Percentiles rank a stretch among this genome's conserved stretches.
Conservation (phyloP, 2,113 vertebrate genomes). For the Oplegnathus fasciatus region DNA sequence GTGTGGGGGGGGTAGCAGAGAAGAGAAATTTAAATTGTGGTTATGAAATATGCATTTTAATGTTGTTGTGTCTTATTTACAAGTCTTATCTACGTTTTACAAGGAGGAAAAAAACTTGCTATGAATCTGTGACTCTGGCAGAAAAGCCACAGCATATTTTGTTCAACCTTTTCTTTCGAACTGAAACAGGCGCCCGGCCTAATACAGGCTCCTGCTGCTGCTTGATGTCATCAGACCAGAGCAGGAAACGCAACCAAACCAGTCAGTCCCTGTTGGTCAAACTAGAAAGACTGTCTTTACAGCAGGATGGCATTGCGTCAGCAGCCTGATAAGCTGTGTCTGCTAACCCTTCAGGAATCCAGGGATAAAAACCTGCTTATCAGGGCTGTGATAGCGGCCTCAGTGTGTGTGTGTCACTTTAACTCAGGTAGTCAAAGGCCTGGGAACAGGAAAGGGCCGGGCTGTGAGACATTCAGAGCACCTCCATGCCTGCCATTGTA, state of each 20-base stretch:
- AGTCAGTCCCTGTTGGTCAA: slow-evolving; percentile 62
- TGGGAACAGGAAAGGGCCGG: slow-evolving; percentile 11
- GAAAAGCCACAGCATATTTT: slow-evolving; percentile 5
- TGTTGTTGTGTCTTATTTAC: slow-evolving; percentile 13
- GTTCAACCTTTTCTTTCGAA: slow-evolving; percentile 8
- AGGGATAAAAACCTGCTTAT: slow-evolving; percentile 68
- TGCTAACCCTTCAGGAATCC: slow-evolving; percentile 77
- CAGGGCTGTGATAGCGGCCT: slow-evolving; percentile 48
- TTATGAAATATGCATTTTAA: slow-evolving; percentile 22
- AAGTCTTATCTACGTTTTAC: slow-evolving; percentile 2
- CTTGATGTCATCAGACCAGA: slow-evolving; percentile 65
- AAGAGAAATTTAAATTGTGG: not conserved
- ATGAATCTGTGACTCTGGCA: not conserved
- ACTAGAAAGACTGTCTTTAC: slow-evolving; percentile 60
- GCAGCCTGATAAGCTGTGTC: slow-evolving; percentile 68
- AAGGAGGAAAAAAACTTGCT: not conserved
- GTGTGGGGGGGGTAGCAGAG: not conserved
- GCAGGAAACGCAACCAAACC: slow-evolving; percentile 67
- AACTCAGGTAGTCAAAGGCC: slow-evolving; percentile 16
- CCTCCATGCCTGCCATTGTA: not conserved
- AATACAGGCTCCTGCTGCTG: slow-evolving; percentile 40
- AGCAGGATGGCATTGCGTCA: slow-evolving; percentile 65
- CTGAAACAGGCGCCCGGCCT: not conserved
- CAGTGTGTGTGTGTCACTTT: slow-evolving; percentile 27
- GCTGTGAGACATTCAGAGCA: not conserved